phyloP scores from a whole-genome alignment of 2,113 vertebrate species.

The Aramus guarauna region DNA sequence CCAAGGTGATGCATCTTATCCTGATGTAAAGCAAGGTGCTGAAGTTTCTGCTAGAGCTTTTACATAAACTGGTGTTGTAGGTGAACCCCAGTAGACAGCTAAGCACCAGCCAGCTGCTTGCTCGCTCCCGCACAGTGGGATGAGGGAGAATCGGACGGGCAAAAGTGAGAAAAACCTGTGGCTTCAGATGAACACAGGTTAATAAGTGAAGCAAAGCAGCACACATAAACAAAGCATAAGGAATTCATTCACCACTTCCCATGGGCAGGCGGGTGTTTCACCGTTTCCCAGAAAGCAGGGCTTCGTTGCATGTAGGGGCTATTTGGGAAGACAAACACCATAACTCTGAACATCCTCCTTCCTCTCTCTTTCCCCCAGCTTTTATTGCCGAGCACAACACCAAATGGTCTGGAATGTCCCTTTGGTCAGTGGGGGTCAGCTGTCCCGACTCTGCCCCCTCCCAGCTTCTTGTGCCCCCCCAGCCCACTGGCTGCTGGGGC shows the following conservation, averaged over 20 bases:
- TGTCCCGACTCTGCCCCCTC: neutral
- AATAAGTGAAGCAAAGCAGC: neutral
- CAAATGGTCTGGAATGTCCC: neutral
- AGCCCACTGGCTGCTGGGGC: neutral
- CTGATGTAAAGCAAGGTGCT: neutral
- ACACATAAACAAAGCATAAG: neutral
- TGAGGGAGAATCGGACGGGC: neutral
- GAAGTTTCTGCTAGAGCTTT: neutral
- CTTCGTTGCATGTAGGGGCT: accelerated
- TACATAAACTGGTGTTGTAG: neutral
- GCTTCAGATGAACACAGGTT: neutral
- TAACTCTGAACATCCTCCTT: too few relatives aligned
- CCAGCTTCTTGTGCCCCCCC: neutral
- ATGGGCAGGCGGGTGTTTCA: accelerated
- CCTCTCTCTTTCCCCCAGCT: neutral
- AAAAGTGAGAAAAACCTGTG: neutral
- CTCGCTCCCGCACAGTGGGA: accelerated
- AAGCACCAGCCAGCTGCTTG: neutral
- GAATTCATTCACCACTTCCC: neutral
- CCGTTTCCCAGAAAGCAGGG: neutral
- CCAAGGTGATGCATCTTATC: neutral
- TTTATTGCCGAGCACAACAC: neutral
- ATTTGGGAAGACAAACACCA: neutral
- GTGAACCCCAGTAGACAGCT: neutral
- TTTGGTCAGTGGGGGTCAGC: neutral